Conservation (phyloP, 2,888 invertebrate species). For the Stratiomys singularior region DNA sequence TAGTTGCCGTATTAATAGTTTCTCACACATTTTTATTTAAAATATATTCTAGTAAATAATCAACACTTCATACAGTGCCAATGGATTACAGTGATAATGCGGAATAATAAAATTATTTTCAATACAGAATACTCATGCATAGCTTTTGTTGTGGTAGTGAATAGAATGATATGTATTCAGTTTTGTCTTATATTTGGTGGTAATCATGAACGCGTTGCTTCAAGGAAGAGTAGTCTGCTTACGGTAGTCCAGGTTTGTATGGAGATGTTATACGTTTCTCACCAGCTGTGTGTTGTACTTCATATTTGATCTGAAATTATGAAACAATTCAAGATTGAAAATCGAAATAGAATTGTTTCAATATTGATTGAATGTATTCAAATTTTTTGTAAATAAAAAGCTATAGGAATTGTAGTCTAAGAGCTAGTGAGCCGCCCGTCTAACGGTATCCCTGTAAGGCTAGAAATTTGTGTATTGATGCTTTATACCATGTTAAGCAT, state of each 20-base stretch:
- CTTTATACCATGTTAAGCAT: no score
- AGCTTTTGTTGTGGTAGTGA: neutral
- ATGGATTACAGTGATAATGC: neutral
- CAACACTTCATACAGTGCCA: neutral
- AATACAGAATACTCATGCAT: neutral
- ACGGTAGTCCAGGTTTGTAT: conserved; percentile 65
- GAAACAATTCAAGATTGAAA: no score
- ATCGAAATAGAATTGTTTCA: no score
- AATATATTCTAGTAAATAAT: no score
- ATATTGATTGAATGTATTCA: no score
- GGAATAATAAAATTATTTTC: neutral
- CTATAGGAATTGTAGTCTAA: no score
- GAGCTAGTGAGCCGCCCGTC: no score
- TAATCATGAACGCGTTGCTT: conserved; percentile 12
- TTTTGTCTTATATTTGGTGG: conserved; percentile 41
- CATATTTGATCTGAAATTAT: conserved; percentile 61
- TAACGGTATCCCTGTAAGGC: no score
- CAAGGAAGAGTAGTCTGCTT: conserved; percentile 17
- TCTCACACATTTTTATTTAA: neutral
- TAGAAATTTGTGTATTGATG: no score
- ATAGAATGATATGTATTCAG: conserved; percentile 45
- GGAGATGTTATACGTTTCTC: conserved; percentile 79
- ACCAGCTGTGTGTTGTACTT: conserved; percentile 82
- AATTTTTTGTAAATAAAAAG: no score
- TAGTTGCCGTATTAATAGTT: neutral